Evolutionary conservation across 2,797 vertebrate genomes (phyloP), one percentile per base, ranked within the genome.

Genomic region (Amphiprion clarkii): DNA sequence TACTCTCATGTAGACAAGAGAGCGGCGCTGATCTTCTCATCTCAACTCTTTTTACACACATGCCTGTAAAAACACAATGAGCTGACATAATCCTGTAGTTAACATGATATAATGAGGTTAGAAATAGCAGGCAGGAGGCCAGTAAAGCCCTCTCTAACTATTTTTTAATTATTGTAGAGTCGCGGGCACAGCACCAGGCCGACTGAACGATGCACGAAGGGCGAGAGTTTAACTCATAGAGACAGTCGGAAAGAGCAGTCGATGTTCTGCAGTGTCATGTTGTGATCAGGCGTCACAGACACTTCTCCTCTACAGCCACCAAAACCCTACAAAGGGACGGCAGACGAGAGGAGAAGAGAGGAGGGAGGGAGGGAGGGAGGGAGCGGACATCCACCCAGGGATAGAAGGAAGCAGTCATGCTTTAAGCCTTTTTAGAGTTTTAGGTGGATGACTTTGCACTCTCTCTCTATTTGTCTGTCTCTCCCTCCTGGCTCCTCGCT

Each of bases 171-270:
- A 79, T 21, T 53, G 61, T 49, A 14, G 10, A 62, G 56, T 67
- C 49, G 29, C 58, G 12, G 46, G 6, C 64, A 5, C 61, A 51
- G 39, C 25, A 29, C 21, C 39, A 42, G 49, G 61, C 52, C 53
- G 17, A 48, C 52, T 66, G 65, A 78, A 77, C 39, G 52, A 81
- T 74, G 69, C 69, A 0, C 3, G 36, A 73, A 31, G 58, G 70
- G 63, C 76, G 36, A 39, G 76, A 82, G 42, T 29, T 13, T 87
- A 83, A 92, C 85, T 86, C 59, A 3, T 64, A 70, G 29, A 61
- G 88, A 89, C 85, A 88, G 87, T 82, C 62, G 59, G 78, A 88
- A 76, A 88, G 78, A 81, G 65, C 78, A 84, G 83, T 79, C 46
- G 7, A 56, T 79, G 84, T 85, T 79, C 77, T 69, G 58, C 57